These are phyloP conservation scores for Linyphia triangularis DNA, from an alignment of 2,888 invertebrate species.

Conservation along the genomic window DNA sequence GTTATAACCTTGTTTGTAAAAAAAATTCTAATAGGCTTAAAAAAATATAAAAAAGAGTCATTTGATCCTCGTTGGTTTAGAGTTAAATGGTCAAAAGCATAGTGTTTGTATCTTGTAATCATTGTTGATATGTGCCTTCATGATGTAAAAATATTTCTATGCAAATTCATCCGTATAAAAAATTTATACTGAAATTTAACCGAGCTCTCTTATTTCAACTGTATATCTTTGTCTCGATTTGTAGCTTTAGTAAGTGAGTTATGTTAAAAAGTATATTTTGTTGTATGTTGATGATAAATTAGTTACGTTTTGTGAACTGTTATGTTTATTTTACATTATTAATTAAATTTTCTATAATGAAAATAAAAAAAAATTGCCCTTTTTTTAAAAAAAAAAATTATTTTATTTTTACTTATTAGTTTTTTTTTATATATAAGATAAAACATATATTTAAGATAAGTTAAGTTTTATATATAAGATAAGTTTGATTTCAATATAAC, in stretches of 20 bases:
- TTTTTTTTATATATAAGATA: too few species aligned
- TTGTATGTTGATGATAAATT: constrained; percentile 29
- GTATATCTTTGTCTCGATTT: neutral
- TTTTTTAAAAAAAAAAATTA: neutral
- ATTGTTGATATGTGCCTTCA: constrained; percentile 52
- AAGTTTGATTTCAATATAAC: too few species aligned
- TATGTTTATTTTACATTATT: constrained; percentile 9
- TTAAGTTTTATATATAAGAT: too few species aligned
- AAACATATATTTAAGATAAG: too few species aligned
- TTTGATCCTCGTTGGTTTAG: constrained; percentile 1
- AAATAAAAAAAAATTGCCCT: too few species aligned
- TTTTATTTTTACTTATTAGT: neutral
- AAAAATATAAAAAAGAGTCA: neutral
- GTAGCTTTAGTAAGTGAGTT: neutral
- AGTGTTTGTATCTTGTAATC: constrained; percentile 33
- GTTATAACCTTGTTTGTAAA: too few species aligned
- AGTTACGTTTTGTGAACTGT: constrained; percentile 18
- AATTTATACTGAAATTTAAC: constrained; percentile 14
- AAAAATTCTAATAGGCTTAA: too few species aligned
- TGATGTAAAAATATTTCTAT: constrained; percentile 42
- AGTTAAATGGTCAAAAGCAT: neutral
- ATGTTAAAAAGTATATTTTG: constrained; percentile 24
- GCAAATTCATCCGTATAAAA: neutral
- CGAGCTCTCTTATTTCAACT: constrained; percentile 4
- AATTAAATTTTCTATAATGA: constrained; percentile 30